Evolutionary conservation across 2,888 invertebrate species (phyloP).

Genomic region (Adelognathus sp.): DNA sequence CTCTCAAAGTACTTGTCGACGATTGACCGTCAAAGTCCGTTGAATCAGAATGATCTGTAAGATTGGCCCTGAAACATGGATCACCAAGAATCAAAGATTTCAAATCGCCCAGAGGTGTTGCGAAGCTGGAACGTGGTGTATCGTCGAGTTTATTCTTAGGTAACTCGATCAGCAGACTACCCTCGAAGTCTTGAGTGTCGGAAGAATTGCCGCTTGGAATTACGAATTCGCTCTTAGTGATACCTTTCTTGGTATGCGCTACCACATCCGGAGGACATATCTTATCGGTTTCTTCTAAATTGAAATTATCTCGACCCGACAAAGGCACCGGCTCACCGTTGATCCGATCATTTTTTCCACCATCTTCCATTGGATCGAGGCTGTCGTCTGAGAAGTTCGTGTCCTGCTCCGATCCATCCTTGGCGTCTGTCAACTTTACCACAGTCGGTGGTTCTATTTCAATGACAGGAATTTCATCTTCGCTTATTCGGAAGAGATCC

Average conservation of each 20-base stretch:
- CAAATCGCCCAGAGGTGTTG: constrained; percentile 62
- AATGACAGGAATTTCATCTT: neutral
- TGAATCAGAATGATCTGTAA: constrained; percentile 22
- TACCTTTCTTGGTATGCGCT: constrained; percentile 70
- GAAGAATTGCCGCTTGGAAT: neutral
- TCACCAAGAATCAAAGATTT: constrained; percentile 66
- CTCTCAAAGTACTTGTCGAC: constrained; percentile 28
- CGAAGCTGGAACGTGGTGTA: neutral
- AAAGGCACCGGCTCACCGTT: constrained; percentile 20
- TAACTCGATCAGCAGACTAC: constrained; percentile 62
- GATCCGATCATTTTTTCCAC: neutral
- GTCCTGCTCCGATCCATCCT: constrained; percentile 61
- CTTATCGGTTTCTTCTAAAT: constrained; percentile 44
- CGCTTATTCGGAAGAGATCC: neutral
- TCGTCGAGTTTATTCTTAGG: constrained; percentile 61
- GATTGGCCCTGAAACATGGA: constrained; percentile 39
- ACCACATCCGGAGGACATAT: constrained; percentile 73
- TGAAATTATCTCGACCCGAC: constrained; percentile 8
- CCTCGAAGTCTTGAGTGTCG: constrained; percentile 63
- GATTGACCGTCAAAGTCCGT: constrained; percentile 8
- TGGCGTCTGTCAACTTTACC: constrained; percentile 21
- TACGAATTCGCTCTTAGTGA: constrained; percentile 8
- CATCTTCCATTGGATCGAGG: constrained; percentile 64
- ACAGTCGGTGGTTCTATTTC: constrained; percentile 5
- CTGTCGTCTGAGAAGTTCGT: constrained; percentile 74